Evolutionary conservation across 2,797 vertebrate genomes (phyloP).

Genomic region (Neostethus bicornis): DNA sequence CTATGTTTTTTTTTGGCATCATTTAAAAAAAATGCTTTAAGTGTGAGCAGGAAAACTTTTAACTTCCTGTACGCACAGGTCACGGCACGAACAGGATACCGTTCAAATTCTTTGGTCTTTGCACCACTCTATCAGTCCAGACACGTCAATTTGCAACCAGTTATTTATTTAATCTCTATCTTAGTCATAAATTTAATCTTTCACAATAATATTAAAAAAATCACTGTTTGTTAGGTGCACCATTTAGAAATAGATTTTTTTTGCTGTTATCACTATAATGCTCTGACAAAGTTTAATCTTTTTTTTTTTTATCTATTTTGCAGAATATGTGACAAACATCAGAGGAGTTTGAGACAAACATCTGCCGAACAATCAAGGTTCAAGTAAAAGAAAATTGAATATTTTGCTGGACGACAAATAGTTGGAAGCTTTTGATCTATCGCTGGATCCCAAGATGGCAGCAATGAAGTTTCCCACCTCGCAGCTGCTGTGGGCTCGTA

Average conservation of each 20-base stretch:
- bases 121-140: slow-evolving; percentile 5
- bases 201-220: background rate
- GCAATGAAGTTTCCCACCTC: slow-evolving; percentile 65
- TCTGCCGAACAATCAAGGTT: slow-evolving; percentile 3
- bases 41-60: background rate
- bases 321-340: slow-evolving; percentile 36
- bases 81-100: slow-evolving; percentile 6
- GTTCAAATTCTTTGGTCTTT: slow-evolving; percentile 17
- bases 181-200: background rate
- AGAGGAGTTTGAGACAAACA: slow-evolving; percentile 19
- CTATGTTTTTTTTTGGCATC: too few species aligned
- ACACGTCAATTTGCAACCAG: background rate
- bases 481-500: slow-evolving; percentile 79
- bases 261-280: background rate
- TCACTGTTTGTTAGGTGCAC: too few species aligned
- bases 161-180: background rate
- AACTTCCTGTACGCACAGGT: slow-evolving; percentile 22
- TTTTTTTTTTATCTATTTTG: too few species aligned
- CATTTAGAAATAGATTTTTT: background rate
- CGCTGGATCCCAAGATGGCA: slow-evolving; percentile 69
- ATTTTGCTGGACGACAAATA: background rate
- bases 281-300: background rate
- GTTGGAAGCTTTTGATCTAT: background rate
- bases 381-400: too few species aligned
- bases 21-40: background rate